Evolutionary conservation across 2,113 vertebrate genomes (phyloP).

Genomic region (Pongo abelii): DNA sequence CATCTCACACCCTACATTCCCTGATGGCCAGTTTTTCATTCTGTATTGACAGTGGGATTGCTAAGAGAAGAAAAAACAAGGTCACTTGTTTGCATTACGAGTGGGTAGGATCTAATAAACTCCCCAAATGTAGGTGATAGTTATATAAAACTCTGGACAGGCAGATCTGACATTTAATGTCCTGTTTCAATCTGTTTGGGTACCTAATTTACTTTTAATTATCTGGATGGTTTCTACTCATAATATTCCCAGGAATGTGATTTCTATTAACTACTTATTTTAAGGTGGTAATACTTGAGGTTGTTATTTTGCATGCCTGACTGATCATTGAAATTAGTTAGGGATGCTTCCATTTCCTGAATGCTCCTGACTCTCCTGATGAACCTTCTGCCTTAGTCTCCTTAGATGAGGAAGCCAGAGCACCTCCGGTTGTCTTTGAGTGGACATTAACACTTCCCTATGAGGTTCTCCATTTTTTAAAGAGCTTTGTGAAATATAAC

Average conservation of each 20-base stretch:
- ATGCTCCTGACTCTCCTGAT: background rate
- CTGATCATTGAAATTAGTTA: background rate
- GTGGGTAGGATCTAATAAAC: background rate
- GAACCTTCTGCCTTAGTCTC: background rate
- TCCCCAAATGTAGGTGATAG: background rate
- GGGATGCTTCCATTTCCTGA: background rate
- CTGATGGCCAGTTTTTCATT: background rate
- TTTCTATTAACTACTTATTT: background rate
- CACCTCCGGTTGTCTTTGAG: background rate
- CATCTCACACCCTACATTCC: background rate
- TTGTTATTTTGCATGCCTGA: background rate
- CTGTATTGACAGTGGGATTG: background rate
- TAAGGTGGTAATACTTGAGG: background rate
- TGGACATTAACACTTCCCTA: background rate
- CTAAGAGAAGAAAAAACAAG: background rate
- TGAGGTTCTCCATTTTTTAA: background rate
- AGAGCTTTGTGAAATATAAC: background rate
- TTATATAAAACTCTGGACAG: background rate
- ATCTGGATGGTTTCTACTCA: background rate
- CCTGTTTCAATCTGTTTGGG: background rate
- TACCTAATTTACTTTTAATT: background rate
- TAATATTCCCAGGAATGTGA: background rate
- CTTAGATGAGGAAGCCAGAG: background rate
- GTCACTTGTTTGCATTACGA: background rate
- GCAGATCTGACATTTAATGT: background rate